Base-by-base conservation (phyloP, 2,797 vertebrate species). In the Typhlichthys subterraneus region DNA sequence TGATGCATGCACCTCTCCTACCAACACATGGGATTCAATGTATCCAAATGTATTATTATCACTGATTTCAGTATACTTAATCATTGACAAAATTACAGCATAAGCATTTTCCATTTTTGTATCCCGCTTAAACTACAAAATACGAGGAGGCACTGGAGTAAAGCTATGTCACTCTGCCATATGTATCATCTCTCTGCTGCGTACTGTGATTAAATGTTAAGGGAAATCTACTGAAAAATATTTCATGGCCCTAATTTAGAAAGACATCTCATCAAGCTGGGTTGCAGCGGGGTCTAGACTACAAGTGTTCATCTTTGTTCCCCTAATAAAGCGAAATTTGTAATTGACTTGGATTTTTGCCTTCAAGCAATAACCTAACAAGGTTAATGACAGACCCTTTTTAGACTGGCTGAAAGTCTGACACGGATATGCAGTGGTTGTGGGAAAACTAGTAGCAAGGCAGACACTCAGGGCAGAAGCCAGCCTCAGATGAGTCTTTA, bases 301-400 rank as follows among this genome's bases (percentile, higher is more conserved):
- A 81, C 79, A 84, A 82, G 82, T 83, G 71, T 87, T 87, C 69
- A 60, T 87, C 87, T 87, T 86, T 87, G 75, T 77, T 87, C 83
- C 75, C 75, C 64, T 70, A 80, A 81, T 86, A 82, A 85, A 81
- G 80, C 86, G 81, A 84, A 88, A 89, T 77, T 82, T 84, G 85
- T 93, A 93, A 93, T 91, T 92, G 91, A 92, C 88, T 94, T 84
- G 67, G 85, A 85, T 78, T 85, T 86, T 89, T 88, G 85, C 84
- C 93, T 89, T 69, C 85, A 87, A 91, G 93, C 93, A 75, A 61
- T 91, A 91, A 93, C 91, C 92, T 92, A 92, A 91, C 87, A 91
- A 92, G 88, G 92, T 90, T 93, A 93, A 93, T 92, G 89, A 92
- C 82, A 92, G 89, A 84, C 88, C 87, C 87, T 92, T 93, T 91